Evolutionary conservation across 2,888 invertebrate species (phyloP).

Genomic region (Drosophila acutilabella): DNA sequence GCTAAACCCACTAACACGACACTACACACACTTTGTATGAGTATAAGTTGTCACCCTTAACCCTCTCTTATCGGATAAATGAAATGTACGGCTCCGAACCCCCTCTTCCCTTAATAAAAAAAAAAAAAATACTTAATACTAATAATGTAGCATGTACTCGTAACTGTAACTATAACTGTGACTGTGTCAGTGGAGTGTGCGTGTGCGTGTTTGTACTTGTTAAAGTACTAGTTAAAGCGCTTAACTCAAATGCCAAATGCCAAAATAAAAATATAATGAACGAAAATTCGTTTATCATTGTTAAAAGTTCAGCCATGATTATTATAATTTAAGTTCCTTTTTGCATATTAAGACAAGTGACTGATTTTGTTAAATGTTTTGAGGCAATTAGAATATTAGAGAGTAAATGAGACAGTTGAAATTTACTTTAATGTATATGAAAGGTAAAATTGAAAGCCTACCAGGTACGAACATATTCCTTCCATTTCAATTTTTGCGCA

Average conservation of each 20-base stretch:
- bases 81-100: slow-evolving; percentile 6
- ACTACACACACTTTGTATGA: slow-evolving; percentile 31
- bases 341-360: slow-evolving; percentile 63
- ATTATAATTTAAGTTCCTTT: slow-evolving; percentile 74
- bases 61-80: slow-evolving; percentile 25
- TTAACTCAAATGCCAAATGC: slow-evolving; percentile 41
- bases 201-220: slow-evolving; percentile 57
- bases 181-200: slow-evolving; percentile 39
- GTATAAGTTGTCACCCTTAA: slow-evolving; percentile 42
- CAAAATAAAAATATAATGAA: slow-evolving; percentile 17
- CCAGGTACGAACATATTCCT: slow-evolving; percentile 80
- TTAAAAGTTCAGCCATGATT: slow-evolving; percentile 59
- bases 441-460: slow-evolving; percentile 62
- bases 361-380: slow-evolving; percentile 82
- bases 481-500: slow-evolving; percentile 73
- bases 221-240: slow-evolving; percentile 56
- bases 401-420: slow-evolving; percentile 41
- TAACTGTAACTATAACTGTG: slow-evolving; percentile 46
- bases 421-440: slow-evolving; percentile 53
- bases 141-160: slow-evolving; percentile 59
- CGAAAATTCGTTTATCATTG: slow-evolving; percentile 43
- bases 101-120: slow-evolving; percentile 8
- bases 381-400: slow-evolving; percentile 56
- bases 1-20: slow-evolving; percentile 37
- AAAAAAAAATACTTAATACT: slow-evolving; percentile 42